Evolutionary conservation across 2,113 vertebrate genomes (phyloP), one percentile per base, ranked within the genome.

Genomic region (Nyctereutes procyonoides): DNA sequence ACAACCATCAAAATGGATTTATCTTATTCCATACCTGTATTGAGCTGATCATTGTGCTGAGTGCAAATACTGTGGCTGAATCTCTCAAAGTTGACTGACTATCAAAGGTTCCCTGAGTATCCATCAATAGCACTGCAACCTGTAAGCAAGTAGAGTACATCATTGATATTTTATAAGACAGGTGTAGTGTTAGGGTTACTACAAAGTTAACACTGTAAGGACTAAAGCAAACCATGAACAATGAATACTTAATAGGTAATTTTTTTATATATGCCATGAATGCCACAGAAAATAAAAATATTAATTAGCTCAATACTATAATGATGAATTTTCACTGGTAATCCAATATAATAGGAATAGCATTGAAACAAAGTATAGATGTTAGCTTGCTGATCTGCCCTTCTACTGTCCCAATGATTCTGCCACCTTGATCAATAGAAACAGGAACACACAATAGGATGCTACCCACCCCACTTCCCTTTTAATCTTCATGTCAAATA

Each of bases 31-130:
- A 96, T 98, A 99, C 99, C 99, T 99, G 99, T 99, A 99, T 99
- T 16, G 99, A 99, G 98, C 99, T 99, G 97, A 99, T 99, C 99
- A 99, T 99, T 80, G 99, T 99, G 99, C 99, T 99, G 85, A 99
- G 99, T 14, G 99, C 99, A 96, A 99, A 99, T 71, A 99, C 99
- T 0, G 99, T 99, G 98, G 99, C 99, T 0, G 99, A 99, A 95
- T 99, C 99, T 98, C 99, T 98, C 94, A 99, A 99, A 48, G 99
- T 99, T 56, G 99, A 99, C 98, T 99, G 99, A 98, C 99, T 99
- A 98, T 99, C 99, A 53, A 99, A 99, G 55, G 99, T 99, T 17
- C 99, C 99, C 97, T 99, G 99, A 0, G 99, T 99, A 98, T 99
- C 99, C 99, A 99, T 99, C 67, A 99, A 98, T 97, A 99, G 87